Percentiles rank a stretch among this genome's conserved stretches.
phyloP scores from a whole-genome alignment of 2,113 vertebrate genomes.

The Pseudolaguvia tuberculata region DNA sequence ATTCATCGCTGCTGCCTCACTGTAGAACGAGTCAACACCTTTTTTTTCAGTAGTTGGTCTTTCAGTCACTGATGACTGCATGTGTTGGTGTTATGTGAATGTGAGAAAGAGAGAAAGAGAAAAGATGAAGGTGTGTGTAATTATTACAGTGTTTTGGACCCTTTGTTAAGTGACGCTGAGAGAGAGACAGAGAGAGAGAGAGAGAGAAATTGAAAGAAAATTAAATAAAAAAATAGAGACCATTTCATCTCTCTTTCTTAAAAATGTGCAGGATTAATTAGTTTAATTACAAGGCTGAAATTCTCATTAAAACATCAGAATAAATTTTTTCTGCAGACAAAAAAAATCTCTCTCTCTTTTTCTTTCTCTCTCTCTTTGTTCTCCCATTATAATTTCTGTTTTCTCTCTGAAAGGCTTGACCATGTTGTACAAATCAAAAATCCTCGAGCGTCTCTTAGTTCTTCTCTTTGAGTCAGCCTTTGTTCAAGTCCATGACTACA shows the following conservation, averaged over 20 bases:
- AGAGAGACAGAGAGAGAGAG: neutral
- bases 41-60: neutral
- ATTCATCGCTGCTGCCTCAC: neutral
- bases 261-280: constrained; percentile 32
- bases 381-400: neutral
- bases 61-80: neutral
- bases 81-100: constrained; percentile 17
- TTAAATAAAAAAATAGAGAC: constrained; percentile 32
- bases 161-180: constrained; percentile 9
- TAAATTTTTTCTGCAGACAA: constrained; percentile 39
- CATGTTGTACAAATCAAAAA: neutral
- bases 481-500: constrained; percentile 13
- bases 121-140: constrained; percentile 26
- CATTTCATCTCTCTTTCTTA: constrained; percentile 25
- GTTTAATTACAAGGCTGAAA: constrained; percentile 49
- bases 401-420: neutral
- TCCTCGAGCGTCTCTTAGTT: neutral
- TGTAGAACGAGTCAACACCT: constrained; percentile 9
- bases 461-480: constrained; percentile 18
- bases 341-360: constrained; percentile 45
- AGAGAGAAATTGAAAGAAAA: constrained; percentile 1
- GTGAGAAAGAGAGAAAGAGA: constrained; percentile 10
- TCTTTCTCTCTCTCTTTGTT: constrained; percentile 32
- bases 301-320: constrained; percentile 45
- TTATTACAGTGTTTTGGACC: constrained; percentile 20